Conservation (phyloP, 2,888 invertebrate species). For the Drosophila lutescens region DNA sequence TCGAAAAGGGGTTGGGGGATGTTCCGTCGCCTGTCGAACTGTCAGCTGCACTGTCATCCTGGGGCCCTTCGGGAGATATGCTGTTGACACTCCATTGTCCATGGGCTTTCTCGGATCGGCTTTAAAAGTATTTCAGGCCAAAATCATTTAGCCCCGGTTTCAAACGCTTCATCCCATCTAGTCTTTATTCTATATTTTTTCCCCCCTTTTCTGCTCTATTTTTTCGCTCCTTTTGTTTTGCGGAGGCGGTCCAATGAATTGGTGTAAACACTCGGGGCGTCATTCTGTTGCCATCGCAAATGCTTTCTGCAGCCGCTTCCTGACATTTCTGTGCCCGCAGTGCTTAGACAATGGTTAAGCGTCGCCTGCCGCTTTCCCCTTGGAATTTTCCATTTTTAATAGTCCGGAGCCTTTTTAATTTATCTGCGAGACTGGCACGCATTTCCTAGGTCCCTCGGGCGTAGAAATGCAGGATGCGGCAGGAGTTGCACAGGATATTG, state of each 20-base stretch:
- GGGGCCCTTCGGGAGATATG: constrained; percentile 6
- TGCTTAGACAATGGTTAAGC: constrained; percentile 51
- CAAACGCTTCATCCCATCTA: not conserved
- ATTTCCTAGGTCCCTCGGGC: constrained; percentile 8
- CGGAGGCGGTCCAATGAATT: constrained; percentile 39
- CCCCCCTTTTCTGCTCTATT: not conserved
- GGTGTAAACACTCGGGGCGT: constrained; percentile 45
- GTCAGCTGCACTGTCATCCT: constrained; percentile 25
- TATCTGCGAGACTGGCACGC: constrained; percentile 38
- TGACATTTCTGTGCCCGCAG: constrained; percentile 47
- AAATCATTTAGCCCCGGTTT: constrained; percentile 12
- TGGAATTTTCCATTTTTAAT: constrained; percentile 43
- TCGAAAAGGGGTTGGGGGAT: not conserved
- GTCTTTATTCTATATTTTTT: not conserved
- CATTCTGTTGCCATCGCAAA: constrained; percentile 47
- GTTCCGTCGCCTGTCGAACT: constrained; percentile 32
- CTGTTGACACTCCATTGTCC: constrained; percentile 25
- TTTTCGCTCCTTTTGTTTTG: constrained; percentile 20
- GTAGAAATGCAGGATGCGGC: constrained; percentile 9
- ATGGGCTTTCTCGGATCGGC: constrained; percentile 15
- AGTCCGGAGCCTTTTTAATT: constrained; percentile 41
- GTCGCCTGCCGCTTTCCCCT: constrained; percentile 7
- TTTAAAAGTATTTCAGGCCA: constrained; percentile 32
- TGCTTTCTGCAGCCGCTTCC: constrained; percentile 44
- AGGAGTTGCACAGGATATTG: constrained; percentile 28